Percentiles rank a stretch among this genome's conserved stretches.
Conservation (phyloP, 2,888 invertebrate species). For the Pseudoips prasinana region DNA sequence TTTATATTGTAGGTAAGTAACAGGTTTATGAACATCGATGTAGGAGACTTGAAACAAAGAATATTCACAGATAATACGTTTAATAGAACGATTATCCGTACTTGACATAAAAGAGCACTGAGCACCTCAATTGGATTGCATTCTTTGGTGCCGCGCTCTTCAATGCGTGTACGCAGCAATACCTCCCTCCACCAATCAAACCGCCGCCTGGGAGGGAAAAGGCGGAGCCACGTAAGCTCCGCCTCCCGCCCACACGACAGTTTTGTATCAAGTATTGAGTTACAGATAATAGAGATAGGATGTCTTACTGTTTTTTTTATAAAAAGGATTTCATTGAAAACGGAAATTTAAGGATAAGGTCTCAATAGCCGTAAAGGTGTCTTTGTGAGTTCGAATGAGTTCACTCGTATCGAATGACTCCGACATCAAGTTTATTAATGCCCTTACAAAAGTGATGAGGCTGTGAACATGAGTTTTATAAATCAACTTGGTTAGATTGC, state of each 20-base stretch:
- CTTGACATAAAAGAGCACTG: constrained; percentile 58
- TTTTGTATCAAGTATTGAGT: constrained; percentile 59
- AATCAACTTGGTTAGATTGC: background rate
- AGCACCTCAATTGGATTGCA: constrained; percentile 67
- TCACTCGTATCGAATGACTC: constrained; percentile 35
- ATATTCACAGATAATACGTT: no score
- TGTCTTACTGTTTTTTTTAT: constrained; percentile 47
- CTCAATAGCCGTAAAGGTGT: constrained; percentile 40
- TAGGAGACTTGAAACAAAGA: no score
- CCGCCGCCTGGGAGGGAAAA: constrained; percentile 37
- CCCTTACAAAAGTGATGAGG: constrained; percentile 17
- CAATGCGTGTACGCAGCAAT: constrained; percentile 58
- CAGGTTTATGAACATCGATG: no score
- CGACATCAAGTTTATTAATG: constrained; percentile 26
- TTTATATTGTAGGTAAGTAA: no score
- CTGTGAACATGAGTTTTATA: constrained; percentile 24
- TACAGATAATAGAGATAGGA: constrained; percentile 61
- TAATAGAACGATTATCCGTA: constrained; percentile 54
- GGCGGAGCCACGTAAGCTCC: constrained; percentile 45
- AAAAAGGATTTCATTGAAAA: constrained; percentile 51
- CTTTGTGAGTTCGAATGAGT: constrained; percentile 32
- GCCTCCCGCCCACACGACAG: constrained; percentile 62
- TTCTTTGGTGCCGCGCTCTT: constrained; percentile 42
- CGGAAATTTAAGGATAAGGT: constrained; percentile 43
- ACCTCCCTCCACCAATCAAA: constrained; percentile 54